Percentiles rank a stretch among this genome's conserved stretches.
Evolutionary conservation across 2,113 vertebrate genomes (phyloP).

Genomic region (Ophthalmolycus amberensis): DNA sequence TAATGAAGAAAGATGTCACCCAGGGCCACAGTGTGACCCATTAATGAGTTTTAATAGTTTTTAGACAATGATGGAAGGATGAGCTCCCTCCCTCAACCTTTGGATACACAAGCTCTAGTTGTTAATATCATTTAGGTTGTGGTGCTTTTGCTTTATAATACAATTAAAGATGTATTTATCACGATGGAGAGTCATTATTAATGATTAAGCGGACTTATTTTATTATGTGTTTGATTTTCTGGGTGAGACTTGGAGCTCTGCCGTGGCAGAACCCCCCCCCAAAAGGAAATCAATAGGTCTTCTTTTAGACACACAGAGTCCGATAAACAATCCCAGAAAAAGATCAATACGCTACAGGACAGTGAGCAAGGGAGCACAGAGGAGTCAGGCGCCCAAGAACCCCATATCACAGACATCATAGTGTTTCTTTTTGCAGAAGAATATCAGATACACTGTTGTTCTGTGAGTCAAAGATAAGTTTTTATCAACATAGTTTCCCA

Average conservation of each 20-base stretch:
- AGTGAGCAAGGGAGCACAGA: slow-evolving; percentile 69
- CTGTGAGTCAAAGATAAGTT: slow-evolving; percentile 62
- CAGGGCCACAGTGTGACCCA: background rate
- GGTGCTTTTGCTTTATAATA: background rate
- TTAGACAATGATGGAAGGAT: background rate
- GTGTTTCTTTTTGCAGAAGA: slow-evolving; percentile 38
- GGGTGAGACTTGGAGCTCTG: slow-evolving; percentile 30
- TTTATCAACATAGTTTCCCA: slow-evolving; percentile 64
- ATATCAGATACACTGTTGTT: slow-evolving; percentile 66
- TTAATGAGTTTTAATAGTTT: background rate
- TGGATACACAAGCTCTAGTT: background rate
- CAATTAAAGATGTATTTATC: background rate
- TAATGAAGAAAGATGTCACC: background rate
- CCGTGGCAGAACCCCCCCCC: slow-evolving; percentile 53
- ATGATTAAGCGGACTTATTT: slow-evolving; percentile 48
- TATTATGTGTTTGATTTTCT: slow-evolving; percentile 50
- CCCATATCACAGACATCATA: slow-evolving; percentile 60
- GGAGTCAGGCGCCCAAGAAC: slow-evolving; percentile 60
- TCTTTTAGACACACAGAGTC: slow-evolving; percentile 69
- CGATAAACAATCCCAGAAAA: slow-evolving; percentile 73
- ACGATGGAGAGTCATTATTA: background rate
- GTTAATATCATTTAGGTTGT: background rate
- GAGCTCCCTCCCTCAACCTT: background rate
- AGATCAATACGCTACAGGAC: slow-evolving; percentile 77
- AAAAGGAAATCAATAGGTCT: slow-evolving; percentile 76